Evolutionary conservation across 2,113 vertebrate genomes (phyloP).

Genomic region (Cyphomyrus discorhynchus): DNA sequence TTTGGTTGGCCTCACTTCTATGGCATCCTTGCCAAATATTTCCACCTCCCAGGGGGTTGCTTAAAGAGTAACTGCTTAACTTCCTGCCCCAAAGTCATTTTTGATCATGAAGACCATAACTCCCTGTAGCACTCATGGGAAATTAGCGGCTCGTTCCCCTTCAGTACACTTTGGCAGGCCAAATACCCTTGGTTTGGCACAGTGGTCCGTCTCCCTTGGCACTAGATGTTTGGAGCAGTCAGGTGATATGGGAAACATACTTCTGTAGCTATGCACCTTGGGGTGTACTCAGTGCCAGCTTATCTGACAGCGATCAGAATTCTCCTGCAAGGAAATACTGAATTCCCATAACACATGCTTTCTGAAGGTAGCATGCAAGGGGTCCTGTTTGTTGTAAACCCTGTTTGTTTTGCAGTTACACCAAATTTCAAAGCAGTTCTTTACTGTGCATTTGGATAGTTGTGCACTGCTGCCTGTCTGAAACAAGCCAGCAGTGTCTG

Average conservation of each 20-base stretch:
- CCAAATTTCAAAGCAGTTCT: not conserved
- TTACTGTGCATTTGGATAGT: not conserved
- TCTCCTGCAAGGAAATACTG: not conserved
- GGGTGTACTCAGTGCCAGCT: not conserved
- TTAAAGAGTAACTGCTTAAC: not conserved
- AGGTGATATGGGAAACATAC: not conserved
- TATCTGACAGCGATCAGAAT: not conserved
- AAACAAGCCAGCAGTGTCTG: not conserved
- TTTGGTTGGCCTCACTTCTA: not conserved
- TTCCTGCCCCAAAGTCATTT: not conserved
- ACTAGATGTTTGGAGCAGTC: not conserved
- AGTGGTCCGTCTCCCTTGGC: not conserved
- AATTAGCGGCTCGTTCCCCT: not conserved
- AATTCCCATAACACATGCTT: not conserved
- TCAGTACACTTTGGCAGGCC: not conserved
- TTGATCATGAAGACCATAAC: not conserved
- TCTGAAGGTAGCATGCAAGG: not conserved
- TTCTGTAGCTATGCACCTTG: not conserved
- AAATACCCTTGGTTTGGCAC: not conserved
- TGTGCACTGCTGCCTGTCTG: not conserved
- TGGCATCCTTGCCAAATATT: not conserved
- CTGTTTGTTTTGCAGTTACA: not conserved
- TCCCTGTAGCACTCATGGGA: not conserved
- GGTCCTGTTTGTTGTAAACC: not conserved
- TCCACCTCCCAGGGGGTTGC: not conserved